phyloP scores from a whole-genome alignment of 1,140 invertebrate species.

The Lasioglossum baleicum region DNA sequence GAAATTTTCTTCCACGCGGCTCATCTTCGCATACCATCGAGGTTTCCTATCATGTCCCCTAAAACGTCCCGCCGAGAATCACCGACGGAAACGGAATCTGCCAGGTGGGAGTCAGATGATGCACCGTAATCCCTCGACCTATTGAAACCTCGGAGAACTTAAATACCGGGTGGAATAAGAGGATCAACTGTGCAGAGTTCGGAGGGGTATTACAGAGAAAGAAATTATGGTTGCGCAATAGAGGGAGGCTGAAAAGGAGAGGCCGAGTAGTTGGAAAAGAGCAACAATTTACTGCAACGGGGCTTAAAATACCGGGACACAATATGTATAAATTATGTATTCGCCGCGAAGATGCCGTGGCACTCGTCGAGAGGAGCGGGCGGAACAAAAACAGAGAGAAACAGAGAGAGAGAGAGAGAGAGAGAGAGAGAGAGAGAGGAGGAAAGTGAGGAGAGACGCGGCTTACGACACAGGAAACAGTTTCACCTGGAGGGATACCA shows the following conservation, averaged over 20 bases:
- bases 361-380: background rate
- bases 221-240: background rate
- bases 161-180: background rate
- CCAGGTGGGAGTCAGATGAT: background rate
- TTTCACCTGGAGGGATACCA: conserved; percentile 69
- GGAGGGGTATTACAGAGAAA: background rate
- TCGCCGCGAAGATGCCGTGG: background rate
- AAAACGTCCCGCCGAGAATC: background rate
- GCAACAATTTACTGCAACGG: conserved; percentile 5
- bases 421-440: conserved; percentile 32
- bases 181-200: background rate
- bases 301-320: background rate
- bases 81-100: background rate
- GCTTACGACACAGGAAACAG: conserved; percentile 75
- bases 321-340: conserved; percentile 3
- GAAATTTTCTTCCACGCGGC: no score
- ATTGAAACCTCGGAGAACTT: background rate
- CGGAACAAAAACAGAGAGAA: conserved; percentile 4
- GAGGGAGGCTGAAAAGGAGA: background rate
- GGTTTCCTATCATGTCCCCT: no score
- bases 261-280: background rate
- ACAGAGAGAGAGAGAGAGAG: background rate
- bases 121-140: background rate
- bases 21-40: no score
- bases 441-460: conserved; percentile 60